These are phyloP conservation scores for Myxocyprinus asiaticus DNA, from an alignment of 2,113 vertebrate genomes.

Conservation along the genomic window DNA sequence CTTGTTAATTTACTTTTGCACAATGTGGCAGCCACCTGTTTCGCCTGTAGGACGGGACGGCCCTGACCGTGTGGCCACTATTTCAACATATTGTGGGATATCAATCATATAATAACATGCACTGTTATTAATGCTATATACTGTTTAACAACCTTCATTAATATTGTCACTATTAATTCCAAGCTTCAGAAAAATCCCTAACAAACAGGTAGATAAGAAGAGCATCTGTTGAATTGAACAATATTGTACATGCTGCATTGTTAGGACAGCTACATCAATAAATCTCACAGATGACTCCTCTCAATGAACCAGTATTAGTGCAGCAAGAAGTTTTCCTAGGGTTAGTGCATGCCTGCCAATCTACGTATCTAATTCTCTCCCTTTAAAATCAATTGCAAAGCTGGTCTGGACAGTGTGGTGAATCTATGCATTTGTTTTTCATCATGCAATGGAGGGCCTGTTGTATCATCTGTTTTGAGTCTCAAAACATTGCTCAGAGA, in stretches of 20 bases:
- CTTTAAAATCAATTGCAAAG: constrained; percentile 53
- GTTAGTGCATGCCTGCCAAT: constrained; percentile 56
- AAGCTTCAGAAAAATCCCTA: neutral
- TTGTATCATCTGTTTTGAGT: neutral
- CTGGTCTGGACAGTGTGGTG: neutral
- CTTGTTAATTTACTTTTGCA: too few species aligned
- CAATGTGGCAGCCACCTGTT: too few species aligned
- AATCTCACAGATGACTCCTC: constrained; percentile 44
- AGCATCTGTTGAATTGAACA: neutral
- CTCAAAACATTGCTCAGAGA: neutral
- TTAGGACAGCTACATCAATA: constrained; percentile 63
- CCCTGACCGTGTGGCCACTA: neutral
- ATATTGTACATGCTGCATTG: constrained; percentile 34
- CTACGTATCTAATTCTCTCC: constrained; percentile 16
- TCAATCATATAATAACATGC: neutral
- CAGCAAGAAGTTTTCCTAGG: constrained; percentile 52
- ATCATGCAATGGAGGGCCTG: neutral
- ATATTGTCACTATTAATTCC: neutral
- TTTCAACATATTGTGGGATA: neutral
- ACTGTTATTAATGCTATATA: neutral
- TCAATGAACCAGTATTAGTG: constrained; percentile 37
- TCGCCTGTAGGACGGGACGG: too few species aligned
- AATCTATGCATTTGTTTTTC: constrained; percentile 16
- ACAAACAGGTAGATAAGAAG: neutral
- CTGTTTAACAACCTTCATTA: neutral